Evolutionary conservation across 2,888 invertebrate species (phyloP), one percentile per base, ranked within the genome.

Genomic region (Cataglyphis albicans): DNA sequence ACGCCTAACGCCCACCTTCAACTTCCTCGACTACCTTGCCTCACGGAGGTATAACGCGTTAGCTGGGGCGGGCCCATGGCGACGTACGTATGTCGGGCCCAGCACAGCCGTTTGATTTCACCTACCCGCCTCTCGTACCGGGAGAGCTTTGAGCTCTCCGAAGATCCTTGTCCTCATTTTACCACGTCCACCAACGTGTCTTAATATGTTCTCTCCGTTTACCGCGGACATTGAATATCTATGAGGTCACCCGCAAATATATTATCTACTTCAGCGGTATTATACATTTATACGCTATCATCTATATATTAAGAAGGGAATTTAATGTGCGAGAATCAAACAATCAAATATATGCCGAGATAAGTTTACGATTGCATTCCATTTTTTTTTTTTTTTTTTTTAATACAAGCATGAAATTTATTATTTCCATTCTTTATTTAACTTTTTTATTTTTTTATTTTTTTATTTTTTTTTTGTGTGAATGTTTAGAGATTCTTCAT

Each of bases 1-100:
- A 92, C 92, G 89, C 91, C 89, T 87, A 87, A 85, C 90, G 90
- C 76, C 78, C 83, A 72, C 81, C 82, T 80, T 82, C 85, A 84
- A 87, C 83, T 86, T 86, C 78, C 74, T 73, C 63, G 76, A 82
- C 61, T 84, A 82, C 80, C 82, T 74, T 75, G 59, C 44, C 52
- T 63, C 21, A 44, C 73, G 41, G 41, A 48, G 74, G 41, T 82
- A 82, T 81, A 65, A 52, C 59, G 63, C 76, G 61, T 12, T 35
- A 59, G 25, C 52, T 65, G 64, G 48, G 35, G 29, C 70, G 68
- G 65, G 80, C 76, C 74, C 44, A 7, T 38, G 12, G 29, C 38
- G 38, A 61, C 48, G 68, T 48, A 63, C 61, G 84, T 64, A 87
- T 75, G 68, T 84, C 76, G 74, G 80, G 80, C 83, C 84, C 83